Evolutionary conservation across 35 echinoderm and acorn worm species (phyloP).

Genomic region (Heliocidaris tuberculata): DNA sequence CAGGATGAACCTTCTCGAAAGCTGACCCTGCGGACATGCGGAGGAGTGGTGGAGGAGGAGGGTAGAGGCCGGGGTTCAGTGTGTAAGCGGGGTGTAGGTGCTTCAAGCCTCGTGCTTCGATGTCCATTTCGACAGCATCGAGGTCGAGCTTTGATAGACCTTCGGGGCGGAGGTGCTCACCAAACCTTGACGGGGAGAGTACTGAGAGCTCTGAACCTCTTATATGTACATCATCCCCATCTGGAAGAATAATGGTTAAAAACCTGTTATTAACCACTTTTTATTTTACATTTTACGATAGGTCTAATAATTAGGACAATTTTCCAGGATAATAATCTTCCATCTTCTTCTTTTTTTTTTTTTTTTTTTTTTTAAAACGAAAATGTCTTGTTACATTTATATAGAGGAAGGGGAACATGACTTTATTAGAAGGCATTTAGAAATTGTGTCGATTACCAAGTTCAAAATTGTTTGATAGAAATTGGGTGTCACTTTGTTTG

Average conservation of each 20-base stretch:
- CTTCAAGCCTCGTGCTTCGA: not conserved
- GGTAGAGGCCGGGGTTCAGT: not conserved
- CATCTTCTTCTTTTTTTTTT: no score
- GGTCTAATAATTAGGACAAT: no score
- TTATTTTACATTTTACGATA: no score
- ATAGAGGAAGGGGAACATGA: no score
- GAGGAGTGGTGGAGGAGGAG: slow-evolving; percentile 10
- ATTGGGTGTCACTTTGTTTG: no score
- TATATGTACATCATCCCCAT: not conserved
- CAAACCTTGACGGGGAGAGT: not conserved
- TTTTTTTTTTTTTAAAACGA: no score
- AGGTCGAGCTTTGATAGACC: not conserved
- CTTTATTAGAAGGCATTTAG: no score
- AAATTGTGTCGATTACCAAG: no score
- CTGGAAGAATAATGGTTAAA: not conserved
- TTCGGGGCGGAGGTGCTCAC: not conserved
- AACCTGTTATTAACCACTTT: no score
- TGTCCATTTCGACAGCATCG: not conserved
- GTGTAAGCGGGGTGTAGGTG: not conserved
- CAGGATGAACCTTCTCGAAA: slow-evolving; percentile 50
- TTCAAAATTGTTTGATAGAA: no score
- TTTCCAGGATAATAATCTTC: no score
- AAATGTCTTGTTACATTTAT: no score
- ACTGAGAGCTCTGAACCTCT: not conserved
- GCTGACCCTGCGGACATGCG: slow-evolving; percentile 47